Evolutionary conservation across 2,113 vertebrate genomes (phyloP).

Genomic region (Corydoras sp.): DNA sequence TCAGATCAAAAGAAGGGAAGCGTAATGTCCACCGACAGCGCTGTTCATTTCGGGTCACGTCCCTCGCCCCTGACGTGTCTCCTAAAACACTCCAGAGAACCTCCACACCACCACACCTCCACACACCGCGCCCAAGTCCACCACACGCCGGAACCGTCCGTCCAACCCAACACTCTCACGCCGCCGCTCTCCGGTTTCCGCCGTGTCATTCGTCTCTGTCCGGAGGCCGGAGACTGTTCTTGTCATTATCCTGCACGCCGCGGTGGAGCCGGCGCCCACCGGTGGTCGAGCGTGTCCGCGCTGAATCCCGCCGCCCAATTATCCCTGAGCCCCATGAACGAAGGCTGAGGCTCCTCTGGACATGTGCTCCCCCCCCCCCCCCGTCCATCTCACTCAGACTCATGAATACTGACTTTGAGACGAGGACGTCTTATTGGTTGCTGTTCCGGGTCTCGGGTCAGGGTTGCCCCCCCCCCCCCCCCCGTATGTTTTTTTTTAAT

Average conservation of each 20-base stretch:
- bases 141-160: neutral
- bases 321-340: conserved; percentile 49
- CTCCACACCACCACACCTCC: too few relatives aligned
- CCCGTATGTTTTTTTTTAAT: neutral
- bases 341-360: conserved; percentile 41
- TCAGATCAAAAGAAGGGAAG: too few relatives aligned
- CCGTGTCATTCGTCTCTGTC: neutral
- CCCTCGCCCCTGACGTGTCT: too few relatives aligned
- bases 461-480: too few relatives aligned
- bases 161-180: neutral
- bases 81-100: too few relatives aligned
- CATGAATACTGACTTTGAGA: neutral
- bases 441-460: too few relatives aligned
- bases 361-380: conserved; percentile 43
- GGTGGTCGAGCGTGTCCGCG: conserved; percentile 36
- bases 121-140: too few relatives aligned
- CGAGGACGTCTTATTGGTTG: too few relatives aligned
- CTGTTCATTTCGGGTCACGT: too few relatives aligned
- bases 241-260: conserved; percentile 44
- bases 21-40: too few relatives aligned
- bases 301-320: conserved; percentile 57
- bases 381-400: conserved; percentile 28
- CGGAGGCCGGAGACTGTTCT: conserved; percentile 19
- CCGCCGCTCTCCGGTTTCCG: too few relatives aligned
- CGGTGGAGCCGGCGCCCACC: conserved; percentile 27